Base-by-base conservation (phyloP, 2,113 vertebrate genomes). In the Brachyhypopomus gauderio region DNA sequence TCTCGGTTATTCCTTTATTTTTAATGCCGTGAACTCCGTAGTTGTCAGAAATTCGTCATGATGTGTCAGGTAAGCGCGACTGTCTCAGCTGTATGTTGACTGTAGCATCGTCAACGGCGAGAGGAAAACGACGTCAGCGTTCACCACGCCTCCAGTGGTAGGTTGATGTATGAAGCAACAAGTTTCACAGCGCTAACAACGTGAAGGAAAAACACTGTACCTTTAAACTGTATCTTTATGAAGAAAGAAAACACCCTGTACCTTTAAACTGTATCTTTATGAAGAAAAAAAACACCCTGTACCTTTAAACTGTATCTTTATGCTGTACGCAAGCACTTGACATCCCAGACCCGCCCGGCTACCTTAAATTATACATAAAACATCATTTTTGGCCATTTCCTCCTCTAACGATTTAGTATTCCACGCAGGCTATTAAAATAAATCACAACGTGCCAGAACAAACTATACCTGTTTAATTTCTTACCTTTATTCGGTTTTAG, bases 401-500 rank as follows among this genome's bases (percentile, higher is more conserved):
- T 14, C 45, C 45, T 14, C 12, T 52, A 52, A 8, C 2, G 45
- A 52, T 14, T 52, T 12, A 52, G 2, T 14, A 14, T 14, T 52
- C 45, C 45, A 52, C 45, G 45, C 14, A 52, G 45, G 14, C 45
- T 52, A 14, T 52, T 52, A 52, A 52, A 52, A 12, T 14, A 52
- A 52, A 12, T 52, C 45, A 14, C 45, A 14, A 14, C 14, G 2
- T 52, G 11, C 1, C 45, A 1, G 45, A 52, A 52, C 8, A 52
- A 14, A 52, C 45, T 52, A 14, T 14, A 14, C 9, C 45, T 52
- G 3, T 14, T 0, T 52, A 52, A 14, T 48, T 20, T 20, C 75
- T 78, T 82, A 85, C 84, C 84, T 82, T 60, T 5, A 3, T 19
- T 20, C 1, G 5, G 3, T 69, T 16, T 34, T 36, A 5, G 7